A percentile compares a stretch with the other conserved stretches of the same genome.
Conservation (phyloP, 2,888 invertebrate species). For the Ptilodon capucinus region DNA sequence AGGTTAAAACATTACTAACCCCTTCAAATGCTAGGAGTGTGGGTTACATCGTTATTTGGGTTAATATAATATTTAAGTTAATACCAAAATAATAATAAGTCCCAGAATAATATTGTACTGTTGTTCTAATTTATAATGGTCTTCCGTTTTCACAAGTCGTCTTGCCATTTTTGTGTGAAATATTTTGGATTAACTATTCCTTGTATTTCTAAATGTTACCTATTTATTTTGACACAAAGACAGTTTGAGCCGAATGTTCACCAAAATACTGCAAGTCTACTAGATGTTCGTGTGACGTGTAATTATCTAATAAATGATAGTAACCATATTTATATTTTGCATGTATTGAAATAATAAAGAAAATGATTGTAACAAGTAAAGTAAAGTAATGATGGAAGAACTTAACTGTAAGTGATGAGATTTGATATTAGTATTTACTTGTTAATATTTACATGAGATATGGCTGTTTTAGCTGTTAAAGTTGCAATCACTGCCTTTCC, state of each 20-base stretch:
- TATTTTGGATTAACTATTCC: background rate
- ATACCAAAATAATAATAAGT: background rate
- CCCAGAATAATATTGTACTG: background rate
- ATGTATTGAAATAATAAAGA: no score
- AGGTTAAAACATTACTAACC: no score
- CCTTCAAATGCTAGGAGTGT: no score
- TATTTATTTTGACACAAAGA: no score
- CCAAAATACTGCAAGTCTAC: background rate
- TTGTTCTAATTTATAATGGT: background rate
- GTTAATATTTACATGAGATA: conserved; percentile 12
- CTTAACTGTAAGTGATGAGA: conserved; percentile 3
- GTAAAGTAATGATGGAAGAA: background rate
- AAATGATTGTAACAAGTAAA: background rate
- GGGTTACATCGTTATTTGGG: no score
- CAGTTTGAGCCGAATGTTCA: background rate
- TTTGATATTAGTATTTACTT: conserved; percentile 12
- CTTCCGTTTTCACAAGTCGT: background rate
- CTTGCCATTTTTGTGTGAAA: background rate
- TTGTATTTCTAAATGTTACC: background rate
- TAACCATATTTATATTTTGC: background rate
- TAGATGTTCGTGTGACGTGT: background rate
- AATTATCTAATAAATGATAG: no score
- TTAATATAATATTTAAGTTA: no score
- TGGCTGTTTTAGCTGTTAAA: conserved; percentile 27
- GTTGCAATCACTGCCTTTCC: conserved; percentile 21